Base-by-base conservation (phyloP, 2,888 invertebrate species). In the Oscheius myriophilus region DNA sequence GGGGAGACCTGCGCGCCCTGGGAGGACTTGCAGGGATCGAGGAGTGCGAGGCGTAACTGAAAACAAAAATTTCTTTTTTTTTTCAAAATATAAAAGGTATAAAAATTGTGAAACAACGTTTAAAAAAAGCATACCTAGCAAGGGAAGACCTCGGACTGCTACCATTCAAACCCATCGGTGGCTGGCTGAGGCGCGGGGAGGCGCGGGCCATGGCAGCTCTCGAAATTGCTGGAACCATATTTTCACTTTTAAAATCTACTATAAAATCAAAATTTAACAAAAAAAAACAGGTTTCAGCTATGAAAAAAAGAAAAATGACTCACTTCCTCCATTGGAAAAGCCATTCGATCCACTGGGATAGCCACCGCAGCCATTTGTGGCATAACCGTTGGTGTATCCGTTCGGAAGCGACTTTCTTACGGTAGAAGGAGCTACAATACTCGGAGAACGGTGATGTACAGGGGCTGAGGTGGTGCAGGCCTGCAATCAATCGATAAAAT, bases 31-130 rank as follows among this genome's bases (percentile, higher is more conserved):
- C 72, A n/a, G 71, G 64, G 14, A 68, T 71, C 2, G 76, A 77
- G 14, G 75, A 75, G 62, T 74, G 76, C 16, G 79, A 79, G 1
- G 75, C 72, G 67, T 77, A 76, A 57, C 79, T 73, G 68, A 45
- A 73, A 73, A 39, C 2, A 7, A 16, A 16, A 49, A 18, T 16
- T 18, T 49, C 18, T 18, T 18, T 18, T 41, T n/a, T 25, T 54
- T 54, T 54, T 21, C 53, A 39, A 39, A 33, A 26, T 41, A 3
- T 21, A 46, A 25, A 45, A 23, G n/a, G n/a, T n/a, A 18, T 21
- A 18, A 23, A 26, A 23, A 25, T 25, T 23, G 46, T 9, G 12
- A 12, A 42, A 18, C 6, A 4, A 55, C n/a, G 7, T 21, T 21
- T 12, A 49, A 42, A 57, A 9, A 23, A 55, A 18, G 21, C 16